Evolutionary conservation across 2,113 vertebrate genomes (phyloP), one percentile per base, ranked within the genome.

Genomic region (Muntiacus reevesi): DNA sequence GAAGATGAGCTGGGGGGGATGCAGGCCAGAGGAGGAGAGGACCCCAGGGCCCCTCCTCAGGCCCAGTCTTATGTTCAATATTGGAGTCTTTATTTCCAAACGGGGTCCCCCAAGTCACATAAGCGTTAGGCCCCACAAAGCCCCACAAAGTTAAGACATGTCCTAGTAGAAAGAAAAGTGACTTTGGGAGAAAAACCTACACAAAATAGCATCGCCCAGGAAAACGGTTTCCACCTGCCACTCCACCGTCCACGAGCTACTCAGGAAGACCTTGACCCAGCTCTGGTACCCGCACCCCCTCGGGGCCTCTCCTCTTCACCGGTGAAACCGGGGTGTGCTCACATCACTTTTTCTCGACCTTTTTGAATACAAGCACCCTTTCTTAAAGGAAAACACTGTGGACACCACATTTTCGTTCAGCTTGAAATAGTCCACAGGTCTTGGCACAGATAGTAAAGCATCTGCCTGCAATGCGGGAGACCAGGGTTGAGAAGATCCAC

Each of bases 181-280:
- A 25, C 4, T 15, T 21, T 25, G 43, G 71, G 50, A 36, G 59
- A 33, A 59, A 86, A 85, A 59, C 4, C 54, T 54, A 30, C 3
- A 17, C 2, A 27, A 15, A 76, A 40, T 13, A 19, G 9, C 14
- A 25, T 2, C 25, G 2, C 33, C 76, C 13, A 19, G 85, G 33
- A n/a, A 57, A 55, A n/a, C 0, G 52, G 16, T 4, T 7, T 36
- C 57, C 14, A 74, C 27, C 52, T 15, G 11, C 87, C 23, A 3
- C n/a, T 9, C 7, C 2, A 6, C 59, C 25, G 50, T 28, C 7
- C 1, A 0, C 1, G 0, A 0, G 16, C 28, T 2, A 1, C 15
- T 3, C 2, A 33, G 13, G 5, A 10, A 14, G 47, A 14, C n/a
- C 54, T 2, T 12, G 23, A 9, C 59, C 40, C 4, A 21, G 50